Evolutionary conservation across 2,888 invertebrate genomes (phyloP), one percentile per base, ranked within the genome.

Genomic region (Palloptera scutellata): DNA sequence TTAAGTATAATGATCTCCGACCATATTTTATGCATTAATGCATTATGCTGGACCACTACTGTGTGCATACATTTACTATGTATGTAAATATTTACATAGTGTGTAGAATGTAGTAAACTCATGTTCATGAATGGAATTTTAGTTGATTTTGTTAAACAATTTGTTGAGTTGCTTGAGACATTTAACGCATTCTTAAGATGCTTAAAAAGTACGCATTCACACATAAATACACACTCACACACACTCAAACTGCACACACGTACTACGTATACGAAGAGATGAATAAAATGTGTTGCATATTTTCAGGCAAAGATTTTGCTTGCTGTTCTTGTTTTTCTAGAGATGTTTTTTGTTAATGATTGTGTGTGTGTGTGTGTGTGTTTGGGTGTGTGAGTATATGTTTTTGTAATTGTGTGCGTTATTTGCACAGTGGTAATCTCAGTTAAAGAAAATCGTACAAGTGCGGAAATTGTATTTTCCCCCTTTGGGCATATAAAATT

Each of bases 391-490:
- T 43, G 19, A 11, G 20, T 19, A 12, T 54, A 19, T 41, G 8
- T 42, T 10, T 5, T 17, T 42, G 43, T 55, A 17, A 12, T 15
- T 13, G 15, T 20, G 13, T 40, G 11, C 40, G 40, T 15, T 60
- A 8, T 40, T 40, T 17, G 6, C 57, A 15, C 13, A 30, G 57
- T 20, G 19, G 43, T 58, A 43, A 58, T 58, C 15, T 43, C 43
- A 15, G 15, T 58, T 13, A 6, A 30, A 30, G 15, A 13, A 45
- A 20, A 30, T 43, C 20, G 20, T 55, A 30, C 30, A 58, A 61
- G 60, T 61, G 51, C 60, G 48, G 60, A 61, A 61, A 61, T 51
- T 61, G 41, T 45, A 43, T 48, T 64, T 64, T 51, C 52, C 66
- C 54, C 54, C 52, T 40, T 43, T 40, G 61, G 61, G 61, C 59